Evolutionary conservation across 2,113 vertebrate genomes (phyloP).

Genomic region (Mormyrus lacerda): DNA sequence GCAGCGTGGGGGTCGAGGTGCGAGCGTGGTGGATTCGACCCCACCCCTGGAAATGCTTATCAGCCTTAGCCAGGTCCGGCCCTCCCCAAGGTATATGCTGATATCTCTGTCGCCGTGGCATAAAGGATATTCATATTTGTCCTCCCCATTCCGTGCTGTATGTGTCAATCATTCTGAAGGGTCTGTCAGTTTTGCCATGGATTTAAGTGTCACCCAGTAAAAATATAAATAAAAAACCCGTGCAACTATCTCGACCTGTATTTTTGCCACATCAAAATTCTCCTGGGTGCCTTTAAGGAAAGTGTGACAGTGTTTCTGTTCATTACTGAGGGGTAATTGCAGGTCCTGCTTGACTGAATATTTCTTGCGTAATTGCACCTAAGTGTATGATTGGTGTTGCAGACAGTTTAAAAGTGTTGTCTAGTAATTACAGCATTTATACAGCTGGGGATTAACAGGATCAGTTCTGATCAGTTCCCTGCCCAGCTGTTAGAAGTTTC

Average conservation of each 20-base stretch:
- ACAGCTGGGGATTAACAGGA: neutral
- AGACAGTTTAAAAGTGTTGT: neutral
- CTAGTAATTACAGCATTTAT: neutral
- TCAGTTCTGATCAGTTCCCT: neutral
- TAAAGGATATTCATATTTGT: neutral
- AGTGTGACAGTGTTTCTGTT: neutral
- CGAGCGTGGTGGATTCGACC: no score
- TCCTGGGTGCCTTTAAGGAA: neutral
- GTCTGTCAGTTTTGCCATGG: neutral
- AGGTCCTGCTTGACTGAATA: neutral
- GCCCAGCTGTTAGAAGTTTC: neutral
- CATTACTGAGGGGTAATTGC: neutral
- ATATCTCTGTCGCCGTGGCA: neutral
- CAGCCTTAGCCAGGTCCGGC: neutral
- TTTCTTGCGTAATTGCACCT: neutral
- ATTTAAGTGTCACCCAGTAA: neutral
- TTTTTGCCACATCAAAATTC: neutral
- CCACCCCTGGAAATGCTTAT: neutral
- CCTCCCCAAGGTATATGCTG: neutral
- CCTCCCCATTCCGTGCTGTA: neutral
- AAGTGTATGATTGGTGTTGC: neutral
- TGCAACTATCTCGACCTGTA: neutral
- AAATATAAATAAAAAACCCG: neutral
- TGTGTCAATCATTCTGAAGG: neutral
- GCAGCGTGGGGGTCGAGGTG: neutral